A percentile compares a stretch with the other conserved stretches of the same genome.
These are phyloP conservation scores for Menidia menidia DNA, from an alignment of 2,797 vertebrate species.

Conservation along the genomic window DNA sequence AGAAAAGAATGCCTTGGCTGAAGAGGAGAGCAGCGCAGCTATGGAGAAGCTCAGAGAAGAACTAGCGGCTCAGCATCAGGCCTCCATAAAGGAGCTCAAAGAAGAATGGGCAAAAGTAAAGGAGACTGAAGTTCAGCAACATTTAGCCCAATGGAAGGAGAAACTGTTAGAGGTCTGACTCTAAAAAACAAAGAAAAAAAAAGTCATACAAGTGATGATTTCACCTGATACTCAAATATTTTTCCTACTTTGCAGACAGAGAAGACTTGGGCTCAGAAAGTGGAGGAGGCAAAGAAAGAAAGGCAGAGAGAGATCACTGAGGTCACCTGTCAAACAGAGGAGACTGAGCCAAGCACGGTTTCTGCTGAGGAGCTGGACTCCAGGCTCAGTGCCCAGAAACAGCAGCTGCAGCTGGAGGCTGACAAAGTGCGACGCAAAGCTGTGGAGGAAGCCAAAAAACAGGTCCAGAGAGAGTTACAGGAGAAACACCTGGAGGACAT, in stretches of 20 bases:
- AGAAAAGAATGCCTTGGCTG: constrained; percentile 75
- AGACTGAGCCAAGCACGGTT: constrained; percentile 23
- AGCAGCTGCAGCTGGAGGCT: constrained; percentile 76
- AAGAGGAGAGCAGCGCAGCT: constrained; percentile 75
- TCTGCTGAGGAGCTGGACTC: constrained; percentile 73
- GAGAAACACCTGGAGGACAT: constrained; percentile 84
- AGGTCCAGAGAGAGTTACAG: constrained; percentile 79
- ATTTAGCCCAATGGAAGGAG: constrained; percentile 79
- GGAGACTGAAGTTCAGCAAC: constrained; percentile 74
- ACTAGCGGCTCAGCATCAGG: constrained; percentile 83
- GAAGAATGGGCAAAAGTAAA: constrained; percentile 85
- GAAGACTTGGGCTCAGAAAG: constrained; percentile 82
- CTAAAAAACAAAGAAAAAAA: not conserved
- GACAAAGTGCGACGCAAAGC: constrained; percentile 70
- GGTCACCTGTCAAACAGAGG: constrained; percentile 83
- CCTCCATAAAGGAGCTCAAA: constrained; percentile 75
- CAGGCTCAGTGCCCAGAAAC: constrained; percentile 75
- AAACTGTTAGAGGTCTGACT: constrained; percentile 82
- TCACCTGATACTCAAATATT: not conserved
- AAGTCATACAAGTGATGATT: not conserved
- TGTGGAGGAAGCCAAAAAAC: constrained; percentile 80
- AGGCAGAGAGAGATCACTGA: constrained; percentile 67
- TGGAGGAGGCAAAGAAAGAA: constrained; percentile 77
- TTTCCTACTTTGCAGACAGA: constrained; percentile 76
- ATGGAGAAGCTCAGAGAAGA: constrained; percentile 80